Conservation (phyloP, 2,797 vertebrate species). For the Anas capensis region DNA sequence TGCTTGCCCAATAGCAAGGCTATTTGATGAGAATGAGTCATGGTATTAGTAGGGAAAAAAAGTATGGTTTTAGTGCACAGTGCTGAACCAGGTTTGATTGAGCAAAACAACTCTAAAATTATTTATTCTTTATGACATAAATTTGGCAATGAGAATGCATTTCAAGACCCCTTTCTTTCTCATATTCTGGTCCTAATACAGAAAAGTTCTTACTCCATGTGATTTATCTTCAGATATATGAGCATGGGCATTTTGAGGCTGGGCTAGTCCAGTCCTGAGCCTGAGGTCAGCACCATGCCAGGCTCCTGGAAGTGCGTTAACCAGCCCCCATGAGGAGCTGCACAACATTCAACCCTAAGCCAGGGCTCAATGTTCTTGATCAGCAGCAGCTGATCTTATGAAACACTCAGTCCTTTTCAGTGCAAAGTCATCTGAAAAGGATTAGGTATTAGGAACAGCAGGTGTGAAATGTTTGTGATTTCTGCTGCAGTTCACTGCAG, state of each 20-base stretch:
- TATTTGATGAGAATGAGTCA: constrained; percentile 28
- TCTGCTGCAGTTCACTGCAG: neutral
- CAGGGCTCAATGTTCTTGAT: neutral
- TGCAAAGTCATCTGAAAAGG: neutral
- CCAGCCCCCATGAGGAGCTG: neutral
- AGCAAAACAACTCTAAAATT: neutral
- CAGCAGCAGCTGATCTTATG: neutral
- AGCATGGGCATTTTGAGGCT: neutral
- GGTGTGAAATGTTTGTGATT: neutral
- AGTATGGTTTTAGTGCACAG: neutral
- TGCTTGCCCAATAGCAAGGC: neutral
- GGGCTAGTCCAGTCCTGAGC: neutral
- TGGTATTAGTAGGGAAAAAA: neutral
- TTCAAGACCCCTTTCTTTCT: neutral
- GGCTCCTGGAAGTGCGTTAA: neutral
- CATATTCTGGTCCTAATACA: neutral
- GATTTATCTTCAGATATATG: neutral
- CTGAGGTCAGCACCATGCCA: neutral
- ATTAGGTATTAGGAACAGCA: neutral
- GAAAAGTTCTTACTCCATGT: neutral
- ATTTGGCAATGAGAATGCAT: neutral
- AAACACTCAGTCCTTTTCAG: neutral
- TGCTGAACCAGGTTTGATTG: neutral
- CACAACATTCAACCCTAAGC: neutral
- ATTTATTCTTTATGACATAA: neutral